Evolutionary conservation across 2,888 invertebrate genomes (phyloP).

Genomic region (Marronus borbonicus): DNA sequence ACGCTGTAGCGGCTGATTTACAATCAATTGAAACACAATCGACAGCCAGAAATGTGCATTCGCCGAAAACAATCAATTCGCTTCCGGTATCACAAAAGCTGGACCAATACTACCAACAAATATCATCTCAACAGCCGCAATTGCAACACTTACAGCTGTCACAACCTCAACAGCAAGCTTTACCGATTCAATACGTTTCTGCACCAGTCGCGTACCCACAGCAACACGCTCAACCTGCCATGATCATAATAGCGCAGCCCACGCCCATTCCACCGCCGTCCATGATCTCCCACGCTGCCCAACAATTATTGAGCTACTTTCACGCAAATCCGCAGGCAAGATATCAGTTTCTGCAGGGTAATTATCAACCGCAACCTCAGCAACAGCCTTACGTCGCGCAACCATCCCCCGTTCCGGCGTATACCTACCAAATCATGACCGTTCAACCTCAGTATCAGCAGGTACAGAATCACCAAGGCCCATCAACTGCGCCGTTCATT

Average conservation of each 20-base stretch:
- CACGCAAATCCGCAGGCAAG: slow-evolving; percentile 64
- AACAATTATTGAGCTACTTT: slow-evolving; percentile 66
- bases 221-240: slow-evolving; percentile 62
- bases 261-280: slow-evolving; percentile 62
- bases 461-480: slow-evolving; percentile 44
- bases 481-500: slow-evolving; percentile 40
- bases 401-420: slow-evolving; percentile 51
- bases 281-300: slow-evolving; percentile 60
- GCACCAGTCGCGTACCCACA: slow-evolving; percentile 42
- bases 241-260: slow-evolving; percentile 68
- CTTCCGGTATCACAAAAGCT: slow-evolving; percentile 56
- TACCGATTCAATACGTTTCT: slow-evolving; percentile 49
- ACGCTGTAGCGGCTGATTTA: slow-evolving; percentile 46
- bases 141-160: slow-evolving; percentile 51
- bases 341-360: slow-evolving; percentile 59
- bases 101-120: slow-evolving; percentile 53
- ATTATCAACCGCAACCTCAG: slow-evolving; percentile 48
- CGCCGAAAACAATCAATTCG: slow-evolving; percentile 55
- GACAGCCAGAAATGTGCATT: slow-evolving; percentile 33
- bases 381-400: slow-evolving; percentile 58
- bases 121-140: slow-evolving; percentile 48
- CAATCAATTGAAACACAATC: slow-evolving; percentile 50
- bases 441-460: slow-evolving; percentile 48
- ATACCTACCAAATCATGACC: slow-evolving; percentile 41
- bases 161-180: slow-evolving; percentile 59